A percentile compares a stretch with the other conserved stretches of the same genome.
These are phyloP conservation scores for Eretmochelys imbricata DNA, from an alignment of 2,113 vertebrate species.

Conservation along the genomic window DNA sequence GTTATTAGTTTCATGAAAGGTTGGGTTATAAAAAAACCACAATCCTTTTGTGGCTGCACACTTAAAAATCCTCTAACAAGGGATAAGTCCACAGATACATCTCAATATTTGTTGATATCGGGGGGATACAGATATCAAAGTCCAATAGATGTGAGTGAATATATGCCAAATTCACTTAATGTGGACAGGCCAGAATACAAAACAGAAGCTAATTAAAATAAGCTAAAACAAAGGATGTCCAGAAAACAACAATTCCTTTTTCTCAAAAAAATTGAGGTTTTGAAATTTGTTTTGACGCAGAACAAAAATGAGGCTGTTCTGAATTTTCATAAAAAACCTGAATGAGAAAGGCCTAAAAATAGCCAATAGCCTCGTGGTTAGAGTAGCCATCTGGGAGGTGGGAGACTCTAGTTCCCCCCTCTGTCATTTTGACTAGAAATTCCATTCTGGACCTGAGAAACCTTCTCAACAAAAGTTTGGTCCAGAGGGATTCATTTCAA, in stretches of 20 bases:
- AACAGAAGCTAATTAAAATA: neutral
- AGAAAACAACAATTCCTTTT: neutral
- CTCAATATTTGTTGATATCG: fast-evolving
- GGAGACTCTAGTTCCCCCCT: neutral
- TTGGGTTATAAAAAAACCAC: neutral
- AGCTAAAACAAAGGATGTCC: neutral
- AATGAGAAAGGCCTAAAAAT: neutral
- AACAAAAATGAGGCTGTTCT: neutral
- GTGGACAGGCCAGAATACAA: neutral
- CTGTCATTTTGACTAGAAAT: neutral
- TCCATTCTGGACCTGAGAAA: neutral
- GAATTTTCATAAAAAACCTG: neutral
- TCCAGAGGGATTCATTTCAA: neutral
- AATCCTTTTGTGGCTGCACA: neutral
- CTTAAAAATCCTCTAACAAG: neutral
- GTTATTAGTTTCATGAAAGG: neutral
- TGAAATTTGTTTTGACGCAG: neutral
- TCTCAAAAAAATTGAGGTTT: neutral
- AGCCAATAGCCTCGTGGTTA: neutral
- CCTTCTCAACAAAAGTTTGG: neutral
- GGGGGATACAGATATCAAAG: neutral
- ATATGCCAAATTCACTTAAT: neutral
- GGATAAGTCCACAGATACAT: neutral
- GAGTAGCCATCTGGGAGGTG: neutral
- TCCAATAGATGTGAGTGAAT: neutral